Evolutionary conservation across 2,888 invertebrate genomes (phyloP).

Genomic region (Neocrepidodera transversa): DNA sequence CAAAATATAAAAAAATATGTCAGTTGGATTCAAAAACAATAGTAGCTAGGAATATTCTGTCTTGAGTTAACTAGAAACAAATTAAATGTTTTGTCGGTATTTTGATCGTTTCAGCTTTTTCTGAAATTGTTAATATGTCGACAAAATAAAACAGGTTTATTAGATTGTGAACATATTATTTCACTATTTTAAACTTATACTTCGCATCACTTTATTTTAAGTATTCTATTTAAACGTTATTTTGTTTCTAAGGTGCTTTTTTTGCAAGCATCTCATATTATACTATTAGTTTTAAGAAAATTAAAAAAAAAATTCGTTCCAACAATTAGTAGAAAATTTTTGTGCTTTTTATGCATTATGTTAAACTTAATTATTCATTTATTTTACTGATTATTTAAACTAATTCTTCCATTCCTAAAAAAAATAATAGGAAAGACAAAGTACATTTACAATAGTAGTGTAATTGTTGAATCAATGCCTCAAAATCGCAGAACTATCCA

Average conservation of each 20-base stretch:
- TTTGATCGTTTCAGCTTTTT: not conserved
- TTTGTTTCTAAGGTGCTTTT: conserved; percentile 9
- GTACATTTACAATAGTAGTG: no score
- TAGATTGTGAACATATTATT: not conserved
- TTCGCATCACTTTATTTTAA: conserved; percentile 12
- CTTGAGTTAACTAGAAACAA: no score
- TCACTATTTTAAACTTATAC: not conserved
- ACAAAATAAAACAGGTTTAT: not conserved
- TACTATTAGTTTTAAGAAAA: not conserved
- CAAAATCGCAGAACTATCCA: not conserved
- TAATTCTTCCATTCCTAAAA: not conserved
- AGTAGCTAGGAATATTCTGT: not conserved
- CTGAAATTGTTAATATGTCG: not conserved
- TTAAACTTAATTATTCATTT: not conserved
- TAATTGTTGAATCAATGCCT: not conserved
- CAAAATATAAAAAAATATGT: no score
- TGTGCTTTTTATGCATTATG: not conserved
- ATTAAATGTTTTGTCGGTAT: no score
- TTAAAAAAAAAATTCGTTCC: not conserved
- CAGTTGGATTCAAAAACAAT: not conserved
- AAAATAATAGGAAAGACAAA: not conserved
- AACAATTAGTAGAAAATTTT: not conserved
- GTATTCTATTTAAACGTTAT: conserved; percentile 1
- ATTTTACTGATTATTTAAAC: not conserved
- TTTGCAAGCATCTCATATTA: conserved; percentile 8